Percentiles rank a stretch among this genome's conserved stretches.
These are phyloP conservation scores for Pachypanchax playfairii DNA, from an alignment of 2,113 vertebrate genomes.

Conservation along the genomic window DNA sequence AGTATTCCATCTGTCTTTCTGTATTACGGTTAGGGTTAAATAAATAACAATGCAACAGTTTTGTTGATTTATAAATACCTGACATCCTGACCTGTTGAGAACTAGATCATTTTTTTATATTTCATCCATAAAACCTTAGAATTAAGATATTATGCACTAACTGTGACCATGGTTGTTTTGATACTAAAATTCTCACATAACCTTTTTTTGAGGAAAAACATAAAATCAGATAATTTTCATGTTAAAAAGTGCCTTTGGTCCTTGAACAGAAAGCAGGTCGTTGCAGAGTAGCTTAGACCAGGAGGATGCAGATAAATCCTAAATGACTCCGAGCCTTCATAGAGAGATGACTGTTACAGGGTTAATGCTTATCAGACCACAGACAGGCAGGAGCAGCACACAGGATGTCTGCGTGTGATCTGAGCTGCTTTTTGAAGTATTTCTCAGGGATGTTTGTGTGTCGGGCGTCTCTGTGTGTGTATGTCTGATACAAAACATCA, in stretches of 20 bases:
- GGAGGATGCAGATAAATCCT: slow-evolving; percentile 33
- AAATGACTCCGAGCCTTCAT: slow-evolving; percentile 27
- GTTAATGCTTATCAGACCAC: slow-evolving; percentile 56
- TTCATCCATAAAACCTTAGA: too few relatives aligned
- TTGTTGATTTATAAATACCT: too few relatives aligned
- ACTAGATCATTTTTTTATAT: too few relatives aligned
- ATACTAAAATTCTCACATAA: too few relatives aligned
- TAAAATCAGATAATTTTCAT: not conserved
- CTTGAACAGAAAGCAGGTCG: slow-evolving; percentile 30
- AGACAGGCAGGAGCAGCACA: slow-evolving; percentile 44
- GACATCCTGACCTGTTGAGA: too few relatives aligned
- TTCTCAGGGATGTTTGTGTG: slow-evolving; percentile 31
- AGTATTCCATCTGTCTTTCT: too few relatives aligned
- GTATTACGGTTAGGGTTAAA: too few relatives aligned
- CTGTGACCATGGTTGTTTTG: too few relatives aligned
- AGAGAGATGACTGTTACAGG: slow-evolving; percentile 21
- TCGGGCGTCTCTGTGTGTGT: slow-evolving; percentile 13
- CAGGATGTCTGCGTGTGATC: slow-evolving; percentile 47
- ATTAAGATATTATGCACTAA: too few relatives aligned
- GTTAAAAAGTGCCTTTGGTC: slow-evolving; percentile 14
- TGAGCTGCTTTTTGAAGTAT: slow-evolving; percentile 32
- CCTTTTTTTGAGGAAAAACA: not conserved
- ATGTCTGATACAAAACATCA: slow-evolving; percentile 18
- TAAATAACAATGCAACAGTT: too few relatives aligned
- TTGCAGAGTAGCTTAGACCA: slow-evolving; percentile 2